These are phyloP conservation scores for Ectemnius continuus DNA, from an alignment of 2,888 invertebrate species.

Conservation along the genomic window DNA sequence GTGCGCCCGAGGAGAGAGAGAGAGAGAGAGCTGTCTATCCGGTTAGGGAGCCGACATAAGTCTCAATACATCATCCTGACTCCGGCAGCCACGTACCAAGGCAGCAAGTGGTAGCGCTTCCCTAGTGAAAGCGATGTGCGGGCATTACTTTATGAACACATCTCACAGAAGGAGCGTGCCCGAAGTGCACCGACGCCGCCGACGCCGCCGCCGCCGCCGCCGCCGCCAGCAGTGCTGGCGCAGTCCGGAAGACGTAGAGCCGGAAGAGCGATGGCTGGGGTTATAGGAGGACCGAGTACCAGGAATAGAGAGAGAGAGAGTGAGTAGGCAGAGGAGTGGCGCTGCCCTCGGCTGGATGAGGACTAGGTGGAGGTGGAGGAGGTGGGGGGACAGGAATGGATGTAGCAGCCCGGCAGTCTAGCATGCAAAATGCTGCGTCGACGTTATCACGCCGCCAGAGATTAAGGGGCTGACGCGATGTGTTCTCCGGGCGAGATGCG, in stretches of 20 bases:
- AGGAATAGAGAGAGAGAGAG: constrained; percentile 18
- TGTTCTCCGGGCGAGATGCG: constrained; percentile 60
- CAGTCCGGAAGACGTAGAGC: not conserved
- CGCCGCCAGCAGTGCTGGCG: not conserved
- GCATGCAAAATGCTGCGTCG: constrained; percentile 77
- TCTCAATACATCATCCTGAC: no score
- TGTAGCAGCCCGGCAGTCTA: constrained; percentile 65
- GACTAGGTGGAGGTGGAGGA: not conserved
- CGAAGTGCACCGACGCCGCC: constrained; percentile 33
- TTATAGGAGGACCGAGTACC: constrained; percentile 17
- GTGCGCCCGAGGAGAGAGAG: no score
- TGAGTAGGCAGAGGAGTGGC: not conserved
- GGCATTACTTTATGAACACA: constrained; percentile 19
- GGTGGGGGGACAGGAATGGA: constrained; percentile 53
- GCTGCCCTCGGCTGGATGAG: not conserved
- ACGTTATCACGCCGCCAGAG: constrained; percentile 73
- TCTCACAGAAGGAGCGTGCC: constrained; percentile 20
- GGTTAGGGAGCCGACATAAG: no score
- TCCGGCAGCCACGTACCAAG: not conserved
- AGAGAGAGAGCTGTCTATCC: no score
- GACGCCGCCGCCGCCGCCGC: constrained; percentile 31
- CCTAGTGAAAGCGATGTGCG: not conserved
- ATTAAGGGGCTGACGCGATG: constrained; percentile 75
- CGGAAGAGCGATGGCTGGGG: constrained; percentile 15
- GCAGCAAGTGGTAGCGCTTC: constrained; percentile 1